Evolutionary conservation across 2,797 vertebrate genomes (phyloP).

Genomic region (Microcaecilia unicolor): DNA sequence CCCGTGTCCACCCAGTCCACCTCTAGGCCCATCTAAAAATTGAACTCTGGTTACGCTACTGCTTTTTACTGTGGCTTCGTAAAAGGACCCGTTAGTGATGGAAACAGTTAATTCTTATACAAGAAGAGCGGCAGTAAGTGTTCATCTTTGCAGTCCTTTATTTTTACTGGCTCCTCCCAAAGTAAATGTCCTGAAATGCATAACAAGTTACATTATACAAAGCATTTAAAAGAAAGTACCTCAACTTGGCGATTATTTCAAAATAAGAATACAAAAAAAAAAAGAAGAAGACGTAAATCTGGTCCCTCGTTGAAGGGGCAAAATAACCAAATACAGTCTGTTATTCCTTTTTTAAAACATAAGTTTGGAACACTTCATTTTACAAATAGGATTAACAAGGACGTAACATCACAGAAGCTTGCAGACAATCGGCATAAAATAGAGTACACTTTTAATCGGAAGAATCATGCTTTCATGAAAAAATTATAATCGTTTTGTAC

Average conservation of each 20-base stretch:
- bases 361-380: constrained; percentile 88
- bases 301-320: constrained; percentile 77
- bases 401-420: constrained; percentile 96
- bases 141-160: constrained; percentile 91
- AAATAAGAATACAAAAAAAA: constrained; percentile 98
- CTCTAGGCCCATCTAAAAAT: too few relatives aligned
- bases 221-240: constrained; percentile 99
- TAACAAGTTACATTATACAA: constrained; percentile 99
- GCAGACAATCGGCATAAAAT: constrained; percentile 94
- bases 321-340: constrained; percentile 86
- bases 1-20: too few relatives aligned
- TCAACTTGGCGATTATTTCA: constrained; percentile 94
- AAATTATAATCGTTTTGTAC: constrained; percentile 92
- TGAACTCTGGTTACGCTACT: too few relatives aligned
- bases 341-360: constrained; percentile 76
- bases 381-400: constrained; percentile 92
- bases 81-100: too few relatives aligned
- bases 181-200: constrained; percentile 97
- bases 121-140: constrained; percentile 23
- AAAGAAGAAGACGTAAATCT: constrained; percentile 63
- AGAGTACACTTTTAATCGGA: constrained; percentile 91
- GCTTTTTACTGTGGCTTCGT: too few relatives aligned
- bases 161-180: constrained; percentile 97
- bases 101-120: too few relatives aligned
- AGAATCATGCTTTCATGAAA: constrained; percentile 97